Evolutionary conservation across 2,888 invertebrate genomes (phyloP).

Genomic region (Noctua pronuba): DNA sequence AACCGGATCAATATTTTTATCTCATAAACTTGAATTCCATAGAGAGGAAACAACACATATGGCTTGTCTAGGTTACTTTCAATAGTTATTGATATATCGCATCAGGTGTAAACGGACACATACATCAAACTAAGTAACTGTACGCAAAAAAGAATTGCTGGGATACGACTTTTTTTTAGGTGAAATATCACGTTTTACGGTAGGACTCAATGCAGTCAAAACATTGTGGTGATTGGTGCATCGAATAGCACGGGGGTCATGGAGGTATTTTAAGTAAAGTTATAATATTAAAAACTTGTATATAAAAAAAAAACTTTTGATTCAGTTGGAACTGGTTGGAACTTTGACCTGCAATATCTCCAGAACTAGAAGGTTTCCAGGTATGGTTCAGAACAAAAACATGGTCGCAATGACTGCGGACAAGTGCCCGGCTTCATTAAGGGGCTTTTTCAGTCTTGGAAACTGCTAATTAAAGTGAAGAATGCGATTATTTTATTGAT

Average conservation of each 20-base stretch:
- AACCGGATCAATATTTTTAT: slow-evolving; percentile 55
- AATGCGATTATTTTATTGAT: neutral
- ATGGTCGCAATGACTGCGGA: neutral
- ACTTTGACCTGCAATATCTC: too few relatives aligned
- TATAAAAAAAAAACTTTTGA: too few relatives aligned
- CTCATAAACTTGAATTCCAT: slow-evolving; percentile 36
- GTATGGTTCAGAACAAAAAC: neutral
- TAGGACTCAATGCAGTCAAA: neutral
- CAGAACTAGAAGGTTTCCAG: too few relatives aligned
- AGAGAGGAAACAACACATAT: slow-evolving; percentile 40
- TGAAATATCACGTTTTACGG: neutral
- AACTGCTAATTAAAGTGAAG: too few relatives aligned
- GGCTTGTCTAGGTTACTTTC: slow-evolving; percentile 35
- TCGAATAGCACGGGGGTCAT: neutral
- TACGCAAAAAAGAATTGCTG: neutral
- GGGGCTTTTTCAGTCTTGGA: too few relatives aligned
- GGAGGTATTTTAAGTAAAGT: too few relatives aligned
- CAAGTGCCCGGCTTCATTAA: too few relatives aligned
- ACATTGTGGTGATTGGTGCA: neutral
- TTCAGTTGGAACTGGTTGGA: too few relatives aligned
- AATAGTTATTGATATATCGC: neutral
- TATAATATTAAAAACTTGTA: neutral
- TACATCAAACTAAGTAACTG: neutral
- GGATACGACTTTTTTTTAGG: neutral
- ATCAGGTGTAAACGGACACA: neutral